Evolutionary conservation across 2,888 invertebrate genomes (phyloP).

Genomic region (Mylabris sibirica): DNA sequence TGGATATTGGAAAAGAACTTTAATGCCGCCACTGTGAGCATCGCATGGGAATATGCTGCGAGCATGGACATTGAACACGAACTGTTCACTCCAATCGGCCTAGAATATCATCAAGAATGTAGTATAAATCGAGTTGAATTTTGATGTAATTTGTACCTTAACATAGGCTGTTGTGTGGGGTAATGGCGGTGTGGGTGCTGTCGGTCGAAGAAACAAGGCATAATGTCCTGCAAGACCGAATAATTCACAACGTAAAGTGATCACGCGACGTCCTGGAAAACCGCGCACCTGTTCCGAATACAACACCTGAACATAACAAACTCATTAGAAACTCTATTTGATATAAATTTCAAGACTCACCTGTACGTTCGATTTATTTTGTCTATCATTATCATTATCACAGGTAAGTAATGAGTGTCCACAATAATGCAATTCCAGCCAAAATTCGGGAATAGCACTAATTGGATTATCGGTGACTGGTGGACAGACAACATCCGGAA

Average conservation of each 20-base stretch:
- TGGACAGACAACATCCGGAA: constrained; percentile 76
- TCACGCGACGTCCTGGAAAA: constrained; percentile 72
- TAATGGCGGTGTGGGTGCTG: constrained; percentile 68
- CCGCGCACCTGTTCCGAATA: constrained; percentile 81
- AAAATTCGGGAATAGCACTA: constrained; percentile 70
- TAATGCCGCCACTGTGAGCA: constrained; percentile 72
- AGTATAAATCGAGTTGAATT: background rate
- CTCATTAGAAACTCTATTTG: constrained; percentile 29
- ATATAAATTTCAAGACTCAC: constrained; percentile 48
- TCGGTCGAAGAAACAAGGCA: constrained; percentile 75
- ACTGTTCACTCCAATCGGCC: constrained; percentile 87
- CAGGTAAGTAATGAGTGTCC: constrained; percentile 78
- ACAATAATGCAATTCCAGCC: constrained; percentile 82
- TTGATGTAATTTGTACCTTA: constrained; percentile 64
- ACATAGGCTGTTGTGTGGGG: constrained; percentile 74
- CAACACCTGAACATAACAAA: constrained; percentile 65
- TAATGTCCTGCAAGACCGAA: constrained; percentile 87
- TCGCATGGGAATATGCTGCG: constrained; percentile 86
- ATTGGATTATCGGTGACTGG: constrained; percentile 66
- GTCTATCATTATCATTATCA: constrained; percentile 61
- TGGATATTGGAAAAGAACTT: constrained; percentile 85
- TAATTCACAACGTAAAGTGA: constrained; percentile 77
- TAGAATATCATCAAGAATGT: constrained; percentile 52
- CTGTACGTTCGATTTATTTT: constrained; percentile 62
- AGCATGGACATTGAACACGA: constrained; percentile 84